A percentile compares a stretch with the other conserved stretches of the same genome.
phyloP scores from a whole-genome alignment of 2,113 vertebrate species.

The Parus major region DNA sequence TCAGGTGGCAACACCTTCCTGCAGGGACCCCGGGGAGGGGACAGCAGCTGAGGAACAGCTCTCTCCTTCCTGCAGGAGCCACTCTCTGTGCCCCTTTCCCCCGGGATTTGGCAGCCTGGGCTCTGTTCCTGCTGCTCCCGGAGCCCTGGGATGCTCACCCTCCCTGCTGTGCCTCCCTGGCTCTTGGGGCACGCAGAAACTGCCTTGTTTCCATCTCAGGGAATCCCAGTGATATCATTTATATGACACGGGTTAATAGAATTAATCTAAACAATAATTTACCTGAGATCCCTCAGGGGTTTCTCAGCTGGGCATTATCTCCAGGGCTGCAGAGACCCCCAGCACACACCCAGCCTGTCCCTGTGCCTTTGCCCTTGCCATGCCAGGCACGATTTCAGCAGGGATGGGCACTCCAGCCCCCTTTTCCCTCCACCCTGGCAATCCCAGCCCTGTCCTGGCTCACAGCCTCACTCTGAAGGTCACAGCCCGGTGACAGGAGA shows the following conservation, averaged over 20 bases:
- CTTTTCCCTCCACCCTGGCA: accelerated
- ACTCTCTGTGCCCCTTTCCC: neutral
- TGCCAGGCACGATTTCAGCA: neutral
- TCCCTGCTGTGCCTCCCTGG: neutral
- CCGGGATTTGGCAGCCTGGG: accelerated
- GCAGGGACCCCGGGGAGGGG: neutral
- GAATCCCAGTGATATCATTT: neutral
- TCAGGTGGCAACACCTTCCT: too few species aligned
- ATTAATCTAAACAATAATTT: too few species aligned
- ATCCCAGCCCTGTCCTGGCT: neutral
- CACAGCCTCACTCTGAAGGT: neutral
- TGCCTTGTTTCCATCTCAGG: neutral
- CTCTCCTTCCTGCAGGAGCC: accelerated
- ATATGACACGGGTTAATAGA: accelerated
- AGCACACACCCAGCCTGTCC: neutral
- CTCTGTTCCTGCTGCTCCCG: accelerated
- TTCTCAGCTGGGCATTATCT: neutral
- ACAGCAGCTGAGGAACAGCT: accelerated
- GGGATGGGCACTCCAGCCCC: neutral
- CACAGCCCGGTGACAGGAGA: neutral
- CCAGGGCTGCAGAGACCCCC: neutral
- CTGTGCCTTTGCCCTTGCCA: accelerated
- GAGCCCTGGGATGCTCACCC: neutral
- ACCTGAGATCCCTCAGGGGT: neutral
- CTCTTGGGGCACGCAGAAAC: neutral